phyloP scores from a whole-genome alignment of 2,888 invertebrate genomes.

The Limnephilus marmoratus region DNA sequence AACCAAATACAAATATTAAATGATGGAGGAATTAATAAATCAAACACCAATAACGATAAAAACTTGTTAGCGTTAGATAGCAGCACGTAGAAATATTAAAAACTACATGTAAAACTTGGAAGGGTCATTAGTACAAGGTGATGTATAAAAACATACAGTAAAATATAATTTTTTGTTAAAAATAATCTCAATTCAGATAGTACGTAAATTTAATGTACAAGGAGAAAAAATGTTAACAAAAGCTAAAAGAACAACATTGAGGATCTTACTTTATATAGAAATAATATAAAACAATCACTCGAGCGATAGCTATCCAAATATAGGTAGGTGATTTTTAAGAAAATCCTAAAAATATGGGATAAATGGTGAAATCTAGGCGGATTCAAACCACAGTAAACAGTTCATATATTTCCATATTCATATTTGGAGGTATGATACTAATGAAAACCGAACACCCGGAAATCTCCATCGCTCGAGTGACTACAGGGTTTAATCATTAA shows the following conservation, averaged over 20 bases:
- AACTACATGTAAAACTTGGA: not conserved
- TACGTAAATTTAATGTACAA: not conserved
- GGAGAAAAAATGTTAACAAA: not conserved
- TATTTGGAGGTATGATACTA: no score
- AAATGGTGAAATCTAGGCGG: no score
- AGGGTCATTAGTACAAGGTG: not conserved
- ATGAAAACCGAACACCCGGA: no score
- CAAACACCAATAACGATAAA: not conserved
- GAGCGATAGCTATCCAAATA: no score
- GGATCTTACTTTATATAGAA: no score
- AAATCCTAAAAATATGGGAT: no score
- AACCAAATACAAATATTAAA: not conserved
- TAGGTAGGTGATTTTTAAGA: no score
- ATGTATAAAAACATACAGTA: not conserved
- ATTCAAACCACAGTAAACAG: no score
- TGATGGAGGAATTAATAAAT: not conserved
- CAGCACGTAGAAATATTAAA: not conserved
- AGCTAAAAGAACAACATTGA: not conserved
- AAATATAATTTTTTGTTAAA: not conserved
- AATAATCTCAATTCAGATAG: not conserved
- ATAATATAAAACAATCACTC: no score
- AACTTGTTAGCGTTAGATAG: not conserved
- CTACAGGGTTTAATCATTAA: not conserved
- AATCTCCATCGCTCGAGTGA: no score
- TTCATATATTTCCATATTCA: no score